A percentile compares a stretch with the other conserved stretches of the same genome.
Conservation (phyloP, 2,113 vertebrate genomes). For the Eurypyga helias region DNA sequence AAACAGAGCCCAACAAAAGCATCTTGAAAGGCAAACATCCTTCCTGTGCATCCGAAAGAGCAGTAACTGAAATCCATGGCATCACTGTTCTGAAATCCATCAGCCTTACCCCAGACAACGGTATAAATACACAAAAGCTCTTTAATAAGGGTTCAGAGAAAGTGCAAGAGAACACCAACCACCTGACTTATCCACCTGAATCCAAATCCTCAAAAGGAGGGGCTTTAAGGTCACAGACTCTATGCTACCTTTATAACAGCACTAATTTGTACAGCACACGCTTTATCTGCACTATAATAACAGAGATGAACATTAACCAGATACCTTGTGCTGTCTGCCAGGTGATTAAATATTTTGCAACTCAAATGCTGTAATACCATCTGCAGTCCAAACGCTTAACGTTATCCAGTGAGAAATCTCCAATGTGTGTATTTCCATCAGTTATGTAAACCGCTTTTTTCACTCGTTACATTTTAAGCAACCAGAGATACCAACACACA, state of each 20-base stretch:
- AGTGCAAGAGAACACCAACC: constrained; percentile 21
- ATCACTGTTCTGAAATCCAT: constrained; percentile 49
- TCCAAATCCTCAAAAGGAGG: not conserved
- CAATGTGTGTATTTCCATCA: not conserved
- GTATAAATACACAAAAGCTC: constrained; percentile 50
- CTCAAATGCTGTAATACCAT: not conserved
- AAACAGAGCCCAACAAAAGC: not conserved
- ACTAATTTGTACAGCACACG: not conserved
- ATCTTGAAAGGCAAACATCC: not conserved
- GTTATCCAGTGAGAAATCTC: not conserved
- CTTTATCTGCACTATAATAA: constrained; percentile 15
- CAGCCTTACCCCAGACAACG: constrained; percentile 40
- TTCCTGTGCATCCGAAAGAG: not conserved
- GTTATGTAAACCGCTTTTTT: not conserved
- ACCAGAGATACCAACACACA: not conserved
- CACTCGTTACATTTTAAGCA: not conserved
- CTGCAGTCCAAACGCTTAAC: not conserved
- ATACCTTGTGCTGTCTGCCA: not conserved
- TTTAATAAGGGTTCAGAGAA: constrained; percentile 46
- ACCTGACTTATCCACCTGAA: not conserved
- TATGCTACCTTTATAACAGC: constrained; percentile 18
- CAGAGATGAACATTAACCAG: constrained; percentile 50
- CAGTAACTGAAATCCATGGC: not conserved
- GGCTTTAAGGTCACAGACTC: not conserved
- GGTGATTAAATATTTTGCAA: constrained; percentile 35